Evolutionary conservation across 2,888 invertebrate genomes (phyloP), one percentile per base, ranked within the genome.

Genomic region (Caenorhabditis auriculariae): DNA sequence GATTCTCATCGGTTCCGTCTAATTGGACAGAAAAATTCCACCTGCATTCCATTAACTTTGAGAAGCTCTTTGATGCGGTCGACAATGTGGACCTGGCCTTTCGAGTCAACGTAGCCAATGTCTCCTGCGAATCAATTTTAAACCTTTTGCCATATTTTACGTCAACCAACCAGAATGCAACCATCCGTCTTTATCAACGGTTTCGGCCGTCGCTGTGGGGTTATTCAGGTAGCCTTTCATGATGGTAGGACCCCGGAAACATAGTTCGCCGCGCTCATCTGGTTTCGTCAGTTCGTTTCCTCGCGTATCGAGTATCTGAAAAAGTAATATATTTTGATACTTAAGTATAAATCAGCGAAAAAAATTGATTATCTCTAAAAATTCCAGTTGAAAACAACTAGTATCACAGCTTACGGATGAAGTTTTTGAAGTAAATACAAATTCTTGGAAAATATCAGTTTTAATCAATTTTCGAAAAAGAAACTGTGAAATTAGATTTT

Each of bases 141-240:
- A n/a, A n/a, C n/a, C n/a, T n/a, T n/a, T n/a, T n/a, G n/a, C n/a
- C n/a, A n/a, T n/a, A n/a, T n/a, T n/a, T n/a, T n/a, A n/a, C n/a
- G n/a, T n/a, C n/a, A n/a, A n/a, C n/a, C n/a, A n/a, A n/a, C 53
- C 53, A n/a, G 68, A 61, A 9, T 57, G 53, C 29, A 68, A 42
- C 42, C 64, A 68, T 29, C 68, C 68, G 19, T 65, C 64, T 39
- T 49, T 29, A 27, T 57, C 60, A 23, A 60, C 52, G 7, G 57
- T 54, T 4, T 39, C 60, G 3, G n/a, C 21, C 47, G 2, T 48
- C 9, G 54, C 56, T 9, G 9, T 41, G 6, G 61, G 59, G 38
- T 48, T 50, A 9, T 62, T 64, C 43, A 68, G 43, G 32, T 68
- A 68, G 17, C 68, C 69, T 41, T 58, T 63, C 68, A 70, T 71